These are phyloP conservation scores for Cirrhinus molitorella DNA, from an alignment of 2,797 vertebrate species.

Conservation along the genomic window DNA sequence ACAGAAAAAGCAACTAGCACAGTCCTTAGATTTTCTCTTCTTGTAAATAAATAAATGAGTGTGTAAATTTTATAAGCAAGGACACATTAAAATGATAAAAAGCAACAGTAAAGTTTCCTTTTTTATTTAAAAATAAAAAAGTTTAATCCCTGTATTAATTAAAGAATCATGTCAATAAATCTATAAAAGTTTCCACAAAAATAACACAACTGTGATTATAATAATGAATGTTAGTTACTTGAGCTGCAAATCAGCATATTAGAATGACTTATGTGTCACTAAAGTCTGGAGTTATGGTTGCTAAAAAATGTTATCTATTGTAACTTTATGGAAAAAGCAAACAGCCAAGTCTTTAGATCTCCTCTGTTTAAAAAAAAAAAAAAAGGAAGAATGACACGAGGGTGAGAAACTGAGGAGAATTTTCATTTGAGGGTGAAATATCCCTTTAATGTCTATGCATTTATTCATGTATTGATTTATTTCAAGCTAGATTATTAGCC, in stretches of 20 bases:
- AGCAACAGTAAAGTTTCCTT: neutral
- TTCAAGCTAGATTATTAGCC: conserved; percentile 24
- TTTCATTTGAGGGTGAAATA: neutral
- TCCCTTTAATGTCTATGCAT: conserved; percentile 19
- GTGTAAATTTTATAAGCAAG: neutral
- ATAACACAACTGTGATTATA: neutral
- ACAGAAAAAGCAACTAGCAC: neutral
- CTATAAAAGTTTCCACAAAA: neutral
- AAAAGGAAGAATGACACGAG: neutral
- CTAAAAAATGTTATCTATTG: neutral
- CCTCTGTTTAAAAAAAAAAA: neutral
- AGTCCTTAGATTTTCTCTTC: neutral
- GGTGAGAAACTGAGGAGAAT: neutral
- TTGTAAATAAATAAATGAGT: neutral
- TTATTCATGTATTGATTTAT: conserved; percentile 27
- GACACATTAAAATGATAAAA: neutral
- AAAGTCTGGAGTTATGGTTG: neutral
- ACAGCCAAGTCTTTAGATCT: neutral
- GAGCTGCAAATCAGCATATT: neutral
- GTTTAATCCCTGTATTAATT: neutral
- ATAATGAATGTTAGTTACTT: neutral
- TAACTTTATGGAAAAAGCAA: neutral
- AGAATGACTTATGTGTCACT: neutral
- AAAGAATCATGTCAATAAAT: neutral
- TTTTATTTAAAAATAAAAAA: too few relatives aligned